phyloP scores from a whole-genome alignment of 2,113 vertebrate genomes.

The Cinclus cinclus region DNA sequence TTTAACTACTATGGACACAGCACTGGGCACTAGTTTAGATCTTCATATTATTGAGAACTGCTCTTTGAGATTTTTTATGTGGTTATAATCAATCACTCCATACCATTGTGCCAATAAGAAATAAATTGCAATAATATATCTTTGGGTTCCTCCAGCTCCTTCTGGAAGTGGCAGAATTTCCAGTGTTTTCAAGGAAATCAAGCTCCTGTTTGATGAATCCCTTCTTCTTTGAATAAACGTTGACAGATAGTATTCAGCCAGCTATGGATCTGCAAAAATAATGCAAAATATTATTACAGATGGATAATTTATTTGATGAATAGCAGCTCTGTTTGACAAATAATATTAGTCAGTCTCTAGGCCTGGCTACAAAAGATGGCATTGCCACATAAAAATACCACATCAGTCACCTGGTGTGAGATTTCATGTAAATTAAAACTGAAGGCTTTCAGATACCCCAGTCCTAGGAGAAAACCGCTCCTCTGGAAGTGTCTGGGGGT shows the following conservation, averaged over 20 bases:
- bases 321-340: conserved; percentile 30
- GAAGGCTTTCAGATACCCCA: neutral
- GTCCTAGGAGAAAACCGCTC: neutral
- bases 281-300: conserved; percentile 37
- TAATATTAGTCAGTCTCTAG: neutral
- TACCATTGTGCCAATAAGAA: neutral
- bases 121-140: neutral
- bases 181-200: neutral
- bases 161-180: neutral
- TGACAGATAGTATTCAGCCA: conserved; percentile 20
- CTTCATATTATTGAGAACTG: neutral
- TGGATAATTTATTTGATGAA: conserved; percentile 38
- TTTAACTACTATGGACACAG: neutral
- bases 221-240: neutral
- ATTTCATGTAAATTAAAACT: neutral
- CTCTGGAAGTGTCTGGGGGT: neutral
- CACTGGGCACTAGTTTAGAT: neutral
- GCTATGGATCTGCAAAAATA: conserved; percentile 21
- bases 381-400: neutral
- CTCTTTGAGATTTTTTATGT: neutral
- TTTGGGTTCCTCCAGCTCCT: neutral
- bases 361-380: neutral
- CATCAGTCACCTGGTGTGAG: conserved; percentile 14
- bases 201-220: conserved; percentile 15
- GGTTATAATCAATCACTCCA: neutral